These are phyloP conservation scores for Peromyscus californicus DNA, from an alignment of 2,113 vertebrate species.

Conservation along the genomic window DNA sequence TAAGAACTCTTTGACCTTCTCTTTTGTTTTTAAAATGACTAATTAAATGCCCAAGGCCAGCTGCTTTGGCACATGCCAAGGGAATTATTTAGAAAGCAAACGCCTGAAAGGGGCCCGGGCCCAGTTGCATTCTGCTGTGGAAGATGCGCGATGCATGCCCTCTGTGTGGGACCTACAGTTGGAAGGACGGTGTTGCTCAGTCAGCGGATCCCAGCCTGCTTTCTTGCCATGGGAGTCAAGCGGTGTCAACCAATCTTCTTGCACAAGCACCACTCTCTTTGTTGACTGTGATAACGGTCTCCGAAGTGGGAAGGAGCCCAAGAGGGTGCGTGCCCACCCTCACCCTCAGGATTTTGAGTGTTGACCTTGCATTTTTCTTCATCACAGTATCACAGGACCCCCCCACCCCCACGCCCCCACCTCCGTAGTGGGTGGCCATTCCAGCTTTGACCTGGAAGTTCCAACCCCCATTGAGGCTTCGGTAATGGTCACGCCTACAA, in stretches of 20 bases:
- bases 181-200: background rate
- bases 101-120: background rate
- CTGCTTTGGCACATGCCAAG: background rate
- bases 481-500: no score
- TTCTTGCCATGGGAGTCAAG: background rate
- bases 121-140: background rate
- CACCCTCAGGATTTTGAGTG: background rate
- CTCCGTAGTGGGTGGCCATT: no score
- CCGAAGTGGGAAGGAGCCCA: background rate
- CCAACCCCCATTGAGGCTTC: no score
- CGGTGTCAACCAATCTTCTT: background rate
- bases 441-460: no score
- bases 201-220: background rate
- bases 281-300: background rate
- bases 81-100: conserved; percentile 65
- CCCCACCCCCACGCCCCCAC: no score
- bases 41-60: conserved; percentile 39
- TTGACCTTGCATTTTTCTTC: background rate
- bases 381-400: background rate
- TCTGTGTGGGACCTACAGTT: background rate
- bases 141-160: accelerated
- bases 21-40: conserved; percentile 53
- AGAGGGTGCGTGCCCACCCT: background rate
- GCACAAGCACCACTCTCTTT: background rate
- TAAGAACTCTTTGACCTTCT: conserved; percentile 11